Percentiles rank a stretch among this genome's conserved stretches.
Conservation (phyloP, 2,113 vertebrate genomes). For the Trichechus manatus region DNA sequence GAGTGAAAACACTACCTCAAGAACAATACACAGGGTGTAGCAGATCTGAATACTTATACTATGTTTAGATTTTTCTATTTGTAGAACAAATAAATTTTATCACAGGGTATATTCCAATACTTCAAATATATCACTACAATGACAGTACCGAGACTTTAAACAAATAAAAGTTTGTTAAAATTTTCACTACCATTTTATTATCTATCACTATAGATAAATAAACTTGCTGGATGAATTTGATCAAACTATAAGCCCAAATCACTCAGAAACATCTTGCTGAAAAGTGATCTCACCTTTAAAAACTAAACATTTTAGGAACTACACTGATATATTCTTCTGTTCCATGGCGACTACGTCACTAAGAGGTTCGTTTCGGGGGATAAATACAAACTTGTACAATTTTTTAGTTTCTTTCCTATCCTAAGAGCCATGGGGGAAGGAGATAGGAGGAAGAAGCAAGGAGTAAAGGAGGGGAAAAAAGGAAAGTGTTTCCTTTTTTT, state of each 20-base stretch:
- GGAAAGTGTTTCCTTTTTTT: constrained; percentile 4
- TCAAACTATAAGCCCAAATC: neutral
- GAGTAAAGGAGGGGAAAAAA: neutral
- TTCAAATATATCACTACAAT: constrained; percentile 13
- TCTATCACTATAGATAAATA: neutral
- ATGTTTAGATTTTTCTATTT: constrained; percentile 8
- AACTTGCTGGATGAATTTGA: constrained; percentile 2
- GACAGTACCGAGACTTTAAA: constrained; percentile 8
- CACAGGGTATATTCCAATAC: neutral
- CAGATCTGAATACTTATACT: neutral
- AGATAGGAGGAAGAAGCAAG: neutral
- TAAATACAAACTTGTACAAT: neutral
- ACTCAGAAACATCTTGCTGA: constrained; percentile 18
- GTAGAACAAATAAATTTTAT: constrained; percentile 41
- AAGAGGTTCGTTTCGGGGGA: constrained; percentile 1
- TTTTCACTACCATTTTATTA: constrained; percentile 9
- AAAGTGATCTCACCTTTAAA: neutral
- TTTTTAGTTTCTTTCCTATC: constrained; percentile 15
- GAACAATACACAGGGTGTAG: neutral
- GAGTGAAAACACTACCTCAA: constrained; percentile 29
- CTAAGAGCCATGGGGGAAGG: neutral
- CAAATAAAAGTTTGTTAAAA: neutral
- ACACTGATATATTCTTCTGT: neutral
- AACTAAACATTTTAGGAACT: constrained; percentile 51
- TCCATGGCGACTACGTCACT: neutral